These are phyloP conservation scores for Pseudomyrmex cubaensis DNA, from an alignment of 1,140 invertebrate species.

Conservation along the genomic window DNA sequence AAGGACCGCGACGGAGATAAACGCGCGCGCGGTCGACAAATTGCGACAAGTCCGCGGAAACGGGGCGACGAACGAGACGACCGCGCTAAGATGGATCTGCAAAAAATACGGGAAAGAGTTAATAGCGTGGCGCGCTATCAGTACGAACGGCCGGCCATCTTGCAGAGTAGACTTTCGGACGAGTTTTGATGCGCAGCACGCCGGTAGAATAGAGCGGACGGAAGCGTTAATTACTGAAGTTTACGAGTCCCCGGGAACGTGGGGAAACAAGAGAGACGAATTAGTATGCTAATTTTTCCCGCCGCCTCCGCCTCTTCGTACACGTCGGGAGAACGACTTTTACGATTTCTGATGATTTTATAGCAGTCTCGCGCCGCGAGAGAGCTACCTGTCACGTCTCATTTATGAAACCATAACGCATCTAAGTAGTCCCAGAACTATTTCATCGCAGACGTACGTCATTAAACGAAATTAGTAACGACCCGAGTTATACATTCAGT, in stretches of 20 bases:
- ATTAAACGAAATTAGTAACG: neutral
- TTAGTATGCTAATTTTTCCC: conserved; percentile 81
- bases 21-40: conserved; percentile 62
- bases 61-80: conserved; percentile 37
- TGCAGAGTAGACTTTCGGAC: conserved; percentile 19
- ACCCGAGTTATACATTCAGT: neutral
- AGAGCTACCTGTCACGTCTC: conserved; percentile 44
- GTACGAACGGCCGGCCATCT: conserved; percentile 26
- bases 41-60: conserved; percentile 63
- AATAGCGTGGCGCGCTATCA: conserved; percentile 23
- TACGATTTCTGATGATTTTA: conserved; percentile 68
- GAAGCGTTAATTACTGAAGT: conserved; percentile 80
- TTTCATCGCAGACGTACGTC: neutral
- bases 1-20: conserved; percentile 66
- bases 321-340: conserved; percentile 49
- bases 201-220: conserved; percentile 44
- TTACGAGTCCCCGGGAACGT: conserved; percentile 72
- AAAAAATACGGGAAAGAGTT: conserved; percentile 32
- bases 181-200: conserved; percentile 32
- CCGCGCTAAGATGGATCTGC: conserved; percentile 13
- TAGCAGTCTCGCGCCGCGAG: conserved; percentile 21
- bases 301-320: conserved; percentile 32
- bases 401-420: conserved; percentile 47
- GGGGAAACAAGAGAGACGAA: conserved; percentile 65
- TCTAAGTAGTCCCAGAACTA: neutral